These are phyloP conservation scores for Mesochorus sp. DNA, from an alignment of 2,888 invertebrate species.

Conservation along the genomic window DNA sequence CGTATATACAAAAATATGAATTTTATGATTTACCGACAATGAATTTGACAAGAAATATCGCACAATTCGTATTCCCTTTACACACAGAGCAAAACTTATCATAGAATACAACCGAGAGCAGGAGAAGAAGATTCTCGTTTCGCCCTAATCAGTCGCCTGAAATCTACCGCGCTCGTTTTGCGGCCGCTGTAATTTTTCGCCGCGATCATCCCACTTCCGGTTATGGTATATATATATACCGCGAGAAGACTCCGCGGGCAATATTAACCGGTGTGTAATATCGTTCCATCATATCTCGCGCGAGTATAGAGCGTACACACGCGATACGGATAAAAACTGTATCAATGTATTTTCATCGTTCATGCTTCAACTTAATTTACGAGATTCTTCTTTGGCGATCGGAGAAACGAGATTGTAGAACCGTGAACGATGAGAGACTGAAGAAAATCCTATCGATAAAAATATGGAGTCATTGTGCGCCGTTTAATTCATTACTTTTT, in stretches of 20 bases:
- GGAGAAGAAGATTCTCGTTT: constrained; percentile 20
- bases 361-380: constrained; percentile 4
- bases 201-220: constrained; percentile 57
- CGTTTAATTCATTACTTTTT: no score
- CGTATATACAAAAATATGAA: no score
- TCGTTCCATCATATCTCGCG: constrained; percentile 21
- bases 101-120: constrained; percentile 18
- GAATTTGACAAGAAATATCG: no score
- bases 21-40: no score
- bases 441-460: no score
- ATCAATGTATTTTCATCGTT: constrained; percentile 1
- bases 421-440: no score
- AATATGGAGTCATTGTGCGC: no score
- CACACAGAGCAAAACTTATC: constrained; percentile 31
- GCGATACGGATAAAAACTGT: constrained; percentile 35
- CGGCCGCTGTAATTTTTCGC: constrained; percentile 41
- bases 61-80: no score
- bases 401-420: no score
- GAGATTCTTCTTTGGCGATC: neutral
- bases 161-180: constrained; percentile 45
- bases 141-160: constrained; percentile 40
- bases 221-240: neutral
- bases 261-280: constrained; percentile 33
- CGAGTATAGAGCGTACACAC: neutral
- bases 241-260: constrained; percentile 22